A percentile compares a stretch with the other conserved stretches of the same genome.
Conservation (phyloP, 2,113 vertebrate species). For the Grammomys dolichurus region DNA sequence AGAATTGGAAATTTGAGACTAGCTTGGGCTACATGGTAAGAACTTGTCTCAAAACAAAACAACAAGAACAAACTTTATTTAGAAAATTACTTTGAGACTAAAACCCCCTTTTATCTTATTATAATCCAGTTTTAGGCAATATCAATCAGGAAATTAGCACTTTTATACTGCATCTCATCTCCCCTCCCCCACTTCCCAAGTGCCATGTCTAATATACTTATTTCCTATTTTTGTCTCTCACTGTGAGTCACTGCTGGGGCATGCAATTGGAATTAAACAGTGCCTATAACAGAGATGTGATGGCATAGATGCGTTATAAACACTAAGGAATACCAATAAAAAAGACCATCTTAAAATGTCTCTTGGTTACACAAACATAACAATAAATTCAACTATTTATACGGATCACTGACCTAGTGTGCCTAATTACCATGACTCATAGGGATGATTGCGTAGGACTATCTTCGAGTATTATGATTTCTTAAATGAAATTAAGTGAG, state of each 20-base stretch:
- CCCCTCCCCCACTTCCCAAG: constrained; percentile 55
- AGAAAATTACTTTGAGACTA: constrained; percentile 26
- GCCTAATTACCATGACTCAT: constrained; percentile 46
- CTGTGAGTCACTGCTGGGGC: constrained; percentile 62
- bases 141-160: constrained; percentile 56
- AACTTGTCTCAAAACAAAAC: not conserved
- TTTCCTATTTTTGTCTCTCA: constrained; percentile 73
- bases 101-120: constrained; percentile 5
- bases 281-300: constrained; percentile 53
- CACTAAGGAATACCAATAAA: constrained; percentile 58
- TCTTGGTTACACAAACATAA: constrained; percentile 42
- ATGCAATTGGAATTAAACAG: constrained; percentile 55
- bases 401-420: constrained; percentile 4
- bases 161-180: constrained; percentile 8
- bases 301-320: constrained; percentile 48
- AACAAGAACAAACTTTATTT: constrained; percentile 45
- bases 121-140: constrained; percentile 45
- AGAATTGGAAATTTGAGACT: not conserved
- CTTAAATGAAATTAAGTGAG: constrained; percentile 56
- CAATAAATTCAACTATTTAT: constrained; percentile 56
- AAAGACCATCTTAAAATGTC: constrained; percentile 31
- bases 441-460: constrained; percentile 22
- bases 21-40: not conserved
- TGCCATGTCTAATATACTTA: constrained; percentile 68
- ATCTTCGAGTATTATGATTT: constrained; percentile 36